Base-by-base conservation (phyloP, 2,888 invertebrate species). In the Ochropleura leucogaster region DNA sequence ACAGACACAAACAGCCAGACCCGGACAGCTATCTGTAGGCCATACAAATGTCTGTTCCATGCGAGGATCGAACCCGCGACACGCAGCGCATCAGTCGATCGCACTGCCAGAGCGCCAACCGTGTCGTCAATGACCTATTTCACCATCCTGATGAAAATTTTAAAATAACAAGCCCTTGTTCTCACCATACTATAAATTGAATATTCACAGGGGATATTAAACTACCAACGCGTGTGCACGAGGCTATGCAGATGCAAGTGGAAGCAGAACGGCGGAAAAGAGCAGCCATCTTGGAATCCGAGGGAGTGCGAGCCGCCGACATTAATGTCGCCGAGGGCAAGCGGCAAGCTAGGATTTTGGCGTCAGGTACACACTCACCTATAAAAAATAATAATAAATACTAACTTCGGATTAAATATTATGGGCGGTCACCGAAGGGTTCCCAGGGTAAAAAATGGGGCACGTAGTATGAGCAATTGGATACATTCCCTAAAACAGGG, bases 161-260 rank as follows among this genome's bases (percentile, higher is more conserved):
- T 42, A 42, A 16, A 16, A n/a, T 10, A 53, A 53, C 30, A n/a
- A 68, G 10, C 7, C 18, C 18, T 30, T 69, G 18, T 10, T 53
- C 6, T 40, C 10, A 64, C 40, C 16, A 68, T 47, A 42, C 8
- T 30, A 70, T 16, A 10, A 42, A 49, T 42, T 30, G 5, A 30
- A 44, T 60, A 51, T 55, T 89, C 90, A 63, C 88, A 99, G 99
- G 98, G 96, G 98, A 99, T 91, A 99, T 99, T 90, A 98, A 98
- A 92, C 96, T 99, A 82, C 99, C 99, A 0, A 95, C 97, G 0
- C 97, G 99, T 88, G 98, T 99, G 1, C 99, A 99, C 91, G 99
- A 99, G 94, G 99, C 99, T 0, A 99, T 99, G 99, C 99, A 99
- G 95, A 99, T 99, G 99, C 99, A 99, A 96, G 99, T 99, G 0